Evolutionary conservation across 2,797 vertebrate species (phyloP).

Genomic region (Catostomus latipinnis): DNA sequence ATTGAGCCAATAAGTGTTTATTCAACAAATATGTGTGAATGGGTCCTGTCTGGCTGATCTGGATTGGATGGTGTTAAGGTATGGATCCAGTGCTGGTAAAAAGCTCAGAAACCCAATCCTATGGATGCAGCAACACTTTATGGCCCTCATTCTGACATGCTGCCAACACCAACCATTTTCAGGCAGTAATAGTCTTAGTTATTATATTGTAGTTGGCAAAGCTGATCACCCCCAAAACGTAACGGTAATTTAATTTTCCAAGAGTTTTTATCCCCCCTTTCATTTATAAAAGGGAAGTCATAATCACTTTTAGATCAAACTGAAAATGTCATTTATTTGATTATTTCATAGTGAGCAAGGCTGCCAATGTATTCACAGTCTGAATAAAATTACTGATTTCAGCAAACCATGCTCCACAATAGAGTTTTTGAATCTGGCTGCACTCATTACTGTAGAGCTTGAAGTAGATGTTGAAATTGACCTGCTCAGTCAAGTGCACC

Average conservation of each 20-base stretch:
- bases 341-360: conserved; percentile 65
- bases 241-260: conserved; percentile 76
- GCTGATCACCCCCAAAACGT: conserved; percentile 59
- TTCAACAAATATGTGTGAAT: conserved; percentile 48
- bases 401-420: conserved; percentile 51
- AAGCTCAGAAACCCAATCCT: conserved; percentile 67
- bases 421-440: conserved; percentile 20
- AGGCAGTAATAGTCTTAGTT: conserved; percentile 80
- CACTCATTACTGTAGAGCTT: conserved; percentile 46
- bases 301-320: conserved; percentile 65
- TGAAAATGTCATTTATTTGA: conserved; percentile 71
- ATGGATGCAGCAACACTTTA: conserved; percentile 64
- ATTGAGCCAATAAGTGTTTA: not conserved
- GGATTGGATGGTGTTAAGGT: conserved; percentile 56
- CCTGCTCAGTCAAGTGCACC: conserved; percentile 44
- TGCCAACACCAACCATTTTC: conserved; percentile 79
- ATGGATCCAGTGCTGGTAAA: conserved; percentile 61
- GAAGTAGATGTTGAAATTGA: conserved; percentile 9
- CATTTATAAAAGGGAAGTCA: conserved; percentile 63
- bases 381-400: conserved; percentile 52
- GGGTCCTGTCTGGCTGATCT: conserved; percentile 57
- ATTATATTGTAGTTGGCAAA: conserved; percentile 77
- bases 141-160: conserved; percentile 63
- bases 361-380: conserved; percentile 56
- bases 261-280: conserved; percentile 22